These are phyloP conservation scores for Drosophila neocordata DNA, from an alignment of 1,140 invertebrate species.

Conservation along the genomic window DNA sequence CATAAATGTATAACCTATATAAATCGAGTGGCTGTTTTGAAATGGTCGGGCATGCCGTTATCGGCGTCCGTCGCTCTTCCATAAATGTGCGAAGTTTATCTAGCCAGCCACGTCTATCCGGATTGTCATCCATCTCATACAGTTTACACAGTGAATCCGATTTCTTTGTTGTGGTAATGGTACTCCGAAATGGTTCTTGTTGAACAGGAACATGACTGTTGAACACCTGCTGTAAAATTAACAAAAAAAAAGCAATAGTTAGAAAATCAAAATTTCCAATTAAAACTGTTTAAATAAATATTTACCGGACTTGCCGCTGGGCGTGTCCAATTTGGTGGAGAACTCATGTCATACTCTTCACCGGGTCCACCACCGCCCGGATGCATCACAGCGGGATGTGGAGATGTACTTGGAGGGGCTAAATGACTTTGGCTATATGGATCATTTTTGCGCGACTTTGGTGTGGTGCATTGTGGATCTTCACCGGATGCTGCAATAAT, in stretches of 20 bases:
- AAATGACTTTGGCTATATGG: conserved; percentile 87
- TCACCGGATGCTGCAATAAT: conserved; percentile 89
- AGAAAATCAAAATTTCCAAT: background rate
- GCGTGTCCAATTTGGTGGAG: conserved; percentile 91
- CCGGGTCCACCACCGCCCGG: conserved; percentile 86
- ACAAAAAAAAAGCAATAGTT: background rate
- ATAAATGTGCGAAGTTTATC: conserved; percentile 96
- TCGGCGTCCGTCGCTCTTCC: conserved; percentile 95
- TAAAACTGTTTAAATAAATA: background rate
- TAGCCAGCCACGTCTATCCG: conserved; percentile 94
- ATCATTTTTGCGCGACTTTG: conserved; percentile 88
- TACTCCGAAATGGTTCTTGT: conserved; percentile 93
- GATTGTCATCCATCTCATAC: conserved; percentile 98
- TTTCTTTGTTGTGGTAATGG: conserved; percentile 86
- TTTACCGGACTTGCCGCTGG: conserved; percentile 95
- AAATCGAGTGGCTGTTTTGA: conserved; percentile 99
- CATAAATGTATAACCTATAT: conserved; percentile 96
- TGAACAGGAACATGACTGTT: conserved; percentile 92
- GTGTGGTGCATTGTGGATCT: conserved; percentile 89
- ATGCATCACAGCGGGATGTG: conserved; percentile 86
- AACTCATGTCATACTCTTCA: conserved; percentile 95
- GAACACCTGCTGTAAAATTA: conserved; percentile 87
- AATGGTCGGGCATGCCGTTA: conserved; percentile 97
- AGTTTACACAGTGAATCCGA: conserved; percentile 95
- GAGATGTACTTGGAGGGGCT: conserved; percentile 89